Evolutionary conservation across 2,888 invertebrate species (phyloP).

Genomic region (Drosophila ustulata): DNA sequence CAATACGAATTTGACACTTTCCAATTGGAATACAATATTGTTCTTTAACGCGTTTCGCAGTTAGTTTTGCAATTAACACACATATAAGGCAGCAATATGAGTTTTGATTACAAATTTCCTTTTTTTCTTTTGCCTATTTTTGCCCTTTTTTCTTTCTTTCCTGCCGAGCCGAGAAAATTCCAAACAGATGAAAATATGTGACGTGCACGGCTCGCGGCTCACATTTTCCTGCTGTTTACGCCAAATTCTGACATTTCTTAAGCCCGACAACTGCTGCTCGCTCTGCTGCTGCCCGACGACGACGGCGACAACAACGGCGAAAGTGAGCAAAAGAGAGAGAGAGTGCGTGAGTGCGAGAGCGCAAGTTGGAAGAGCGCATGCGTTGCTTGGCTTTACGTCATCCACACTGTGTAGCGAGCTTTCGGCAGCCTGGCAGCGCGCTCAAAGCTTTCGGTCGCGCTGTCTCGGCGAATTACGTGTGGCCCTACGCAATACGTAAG

Average conservation of each 20-base stretch:
- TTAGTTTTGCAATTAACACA: constrained; percentile 32
- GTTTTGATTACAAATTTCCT: constrained; percentile 57
- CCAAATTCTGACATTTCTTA: constrained; percentile 73
- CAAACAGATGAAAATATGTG: constrained; percentile 71
- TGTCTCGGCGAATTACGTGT: constrained; percentile 16
- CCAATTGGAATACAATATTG: neutral
- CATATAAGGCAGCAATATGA: constrained; percentile 69
- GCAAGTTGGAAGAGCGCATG: constrained; percentile 49
- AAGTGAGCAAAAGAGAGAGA: neutral
- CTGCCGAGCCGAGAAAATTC: constrained; percentile 71
- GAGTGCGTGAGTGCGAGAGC: constrained; percentile 11
- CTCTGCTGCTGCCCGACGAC: constrained; percentile 11
- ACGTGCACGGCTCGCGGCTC: constrained; percentile 68
- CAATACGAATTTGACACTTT: neutral
- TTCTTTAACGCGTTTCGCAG: constrained; percentile 28
- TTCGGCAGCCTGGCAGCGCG: constrained; percentile 28
- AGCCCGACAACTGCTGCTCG: constrained; percentile 28
- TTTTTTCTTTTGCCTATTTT: constrained; percentile 19
- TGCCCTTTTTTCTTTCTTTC: constrained; percentile 32
- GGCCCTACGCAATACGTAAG: constrained; percentile 7
- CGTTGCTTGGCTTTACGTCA: constrained; percentile 71
- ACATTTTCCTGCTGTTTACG: constrained; percentile 79
- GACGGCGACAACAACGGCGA: constrained; percentile 7
- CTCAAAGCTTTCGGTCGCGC: constrained; percentile 31
- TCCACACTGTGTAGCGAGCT: constrained; percentile 61